Evolutionary conservation across 2,888 invertebrate genomes (phyloP).

Genomic region (Drosophila atripex): DNA sequence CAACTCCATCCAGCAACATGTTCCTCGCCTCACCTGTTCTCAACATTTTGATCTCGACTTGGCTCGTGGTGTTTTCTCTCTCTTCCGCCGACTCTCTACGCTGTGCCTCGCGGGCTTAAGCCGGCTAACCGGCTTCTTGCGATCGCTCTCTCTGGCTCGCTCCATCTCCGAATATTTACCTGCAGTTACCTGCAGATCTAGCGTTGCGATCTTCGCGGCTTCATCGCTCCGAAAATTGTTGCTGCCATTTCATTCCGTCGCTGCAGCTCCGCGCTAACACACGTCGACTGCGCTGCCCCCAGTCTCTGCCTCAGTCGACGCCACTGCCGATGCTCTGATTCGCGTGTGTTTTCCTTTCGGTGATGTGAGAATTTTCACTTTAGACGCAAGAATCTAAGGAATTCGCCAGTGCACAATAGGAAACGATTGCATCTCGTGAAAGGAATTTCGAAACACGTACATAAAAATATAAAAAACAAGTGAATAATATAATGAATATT

Average conservation of each 20-base stretch:
- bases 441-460: conserved; percentile 2
- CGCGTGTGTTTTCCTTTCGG: conserved; percentile 31
- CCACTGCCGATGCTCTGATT: conserved; percentile 4
- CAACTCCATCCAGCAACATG: conserved; percentile 18
- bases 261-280: conserved; percentile 64
- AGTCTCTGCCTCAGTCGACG: conserved; percentile 30
- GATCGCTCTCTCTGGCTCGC: conserved; percentile 8
- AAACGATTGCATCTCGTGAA: neutral
- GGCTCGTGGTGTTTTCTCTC: conserved; percentile 60
- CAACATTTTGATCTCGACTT: conserved; percentile 47
- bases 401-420: conserved; percentile 43
- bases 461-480: neutral
- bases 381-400: conserved; percentile 48
- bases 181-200: conserved; percentile 56
- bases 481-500: neutral
- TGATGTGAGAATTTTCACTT: conserved; percentile 44
- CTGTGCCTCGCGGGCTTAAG: conserved; percentile 38
- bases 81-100: conserved; percentile 3
- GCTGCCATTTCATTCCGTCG: conserved; percentile 45
- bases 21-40: conserved; percentile 14
- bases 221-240: conserved; percentile 23
- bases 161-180: conserved; percentile 28
- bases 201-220: conserved; percentile 45
- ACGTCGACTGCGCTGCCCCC: conserved; percentile 52
- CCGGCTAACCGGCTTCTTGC: conserved; percentile 63